Conservation (phyloP, 2,888 invertebrate species). For the Coelopa pilipes region DNA sequence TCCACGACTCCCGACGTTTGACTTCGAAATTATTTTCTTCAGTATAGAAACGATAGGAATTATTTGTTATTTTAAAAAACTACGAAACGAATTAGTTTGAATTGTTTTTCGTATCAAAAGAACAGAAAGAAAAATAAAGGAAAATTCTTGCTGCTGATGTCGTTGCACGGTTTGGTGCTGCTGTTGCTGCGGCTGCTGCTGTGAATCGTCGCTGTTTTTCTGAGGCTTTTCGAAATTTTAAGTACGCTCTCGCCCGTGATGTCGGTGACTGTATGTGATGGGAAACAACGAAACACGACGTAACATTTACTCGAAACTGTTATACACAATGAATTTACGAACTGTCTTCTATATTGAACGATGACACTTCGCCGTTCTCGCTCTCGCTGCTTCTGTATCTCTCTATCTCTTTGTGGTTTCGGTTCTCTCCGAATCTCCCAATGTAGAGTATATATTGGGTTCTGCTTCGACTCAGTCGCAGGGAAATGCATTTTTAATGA, state of each 20-base stretch:
- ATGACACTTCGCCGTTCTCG: background rate
- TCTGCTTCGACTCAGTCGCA: background rate
- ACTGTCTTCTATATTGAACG: slow-evolving; percentile 9
- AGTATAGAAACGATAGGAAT: background rate
- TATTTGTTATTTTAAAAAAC: slow-evolving; percentile 10
- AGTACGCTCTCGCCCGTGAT: slow-evolving; percentile 48
- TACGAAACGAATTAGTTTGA: background rate
- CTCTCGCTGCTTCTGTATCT: background rate
- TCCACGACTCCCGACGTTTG: background rate
- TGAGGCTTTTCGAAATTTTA: slow-evolving; percentile 41
- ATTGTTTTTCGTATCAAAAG: background rate
- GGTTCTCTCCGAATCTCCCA: background rate
- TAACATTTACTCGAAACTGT: slow-evolving; percentile 39
- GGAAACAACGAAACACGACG: slow-evolving; percentile 44
- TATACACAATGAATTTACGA: slow-evolving; percentile 17
- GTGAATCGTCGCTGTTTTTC: slow-evolving; percentile 43
- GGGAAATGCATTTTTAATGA: too few relatives aligned
- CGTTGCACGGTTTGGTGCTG: background rate
- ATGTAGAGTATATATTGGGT: background rate
- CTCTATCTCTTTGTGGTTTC: background rate
- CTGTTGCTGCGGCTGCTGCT: slow-evolving; percentile 2
- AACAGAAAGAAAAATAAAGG: slow-evolving; percentile 14
- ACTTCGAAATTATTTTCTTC: background rate
- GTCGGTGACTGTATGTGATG: slow-evolving; percentile 45
- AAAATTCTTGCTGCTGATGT: slow-evolving; percentile 5